phyloP scores from a whole-genome alignment of 2,113 vertebrate species.

The Tinamus guttatus region DNA sequence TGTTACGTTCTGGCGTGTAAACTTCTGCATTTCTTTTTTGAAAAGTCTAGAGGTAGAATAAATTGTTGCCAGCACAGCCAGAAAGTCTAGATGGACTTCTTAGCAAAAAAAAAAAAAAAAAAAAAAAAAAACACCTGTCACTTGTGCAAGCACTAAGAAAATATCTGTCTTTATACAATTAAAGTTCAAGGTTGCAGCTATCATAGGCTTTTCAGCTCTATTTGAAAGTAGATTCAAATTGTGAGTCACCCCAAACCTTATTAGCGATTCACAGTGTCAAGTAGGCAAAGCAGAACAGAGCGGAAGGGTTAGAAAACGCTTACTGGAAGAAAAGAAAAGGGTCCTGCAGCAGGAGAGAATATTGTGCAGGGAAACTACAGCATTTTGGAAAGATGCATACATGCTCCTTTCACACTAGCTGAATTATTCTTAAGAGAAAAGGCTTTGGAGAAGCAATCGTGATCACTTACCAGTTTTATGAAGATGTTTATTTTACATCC shows the following conservation, averaged over 20 bases:
- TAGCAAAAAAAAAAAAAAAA: no score
- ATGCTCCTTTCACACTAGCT: not conserved
- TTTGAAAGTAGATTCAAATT: slow-evolving; percentile 65
- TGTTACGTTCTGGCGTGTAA: not conserved
- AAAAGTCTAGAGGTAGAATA: not conserved
- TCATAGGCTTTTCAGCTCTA: slow-evolving; percentile 56
- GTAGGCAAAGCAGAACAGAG: slow-evolving; percentile 38
- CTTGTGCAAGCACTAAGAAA: slow-evolving; percentile 29
- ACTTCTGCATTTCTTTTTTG: not conserved
- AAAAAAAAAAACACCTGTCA: not conserved
- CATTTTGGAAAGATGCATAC: not conserved
- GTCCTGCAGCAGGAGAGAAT: not conserved
- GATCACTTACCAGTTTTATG: not conserved
- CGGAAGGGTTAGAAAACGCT: slow-evolving; percentile 41
- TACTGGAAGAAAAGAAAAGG: slow-evolving; percentile 12
- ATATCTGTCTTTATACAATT: slow-evolving; percentile 34
- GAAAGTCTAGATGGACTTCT: not conserved
- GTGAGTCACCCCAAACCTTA: slow-evolving; percentile 63
- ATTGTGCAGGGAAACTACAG: not conserved
- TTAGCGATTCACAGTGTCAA: slow-evolving; percentile 12
- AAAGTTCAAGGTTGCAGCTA: slow-evolving; percentile 64
- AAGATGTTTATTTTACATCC: not conserved
- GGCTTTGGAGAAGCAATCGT: not conserved
- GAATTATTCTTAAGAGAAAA: not conserved
- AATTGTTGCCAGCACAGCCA: not conserved